Evolutionary conservation across 2,797 vertebrate species (phyloP).

Genomic region (Sebastes iracundus): DNA sequence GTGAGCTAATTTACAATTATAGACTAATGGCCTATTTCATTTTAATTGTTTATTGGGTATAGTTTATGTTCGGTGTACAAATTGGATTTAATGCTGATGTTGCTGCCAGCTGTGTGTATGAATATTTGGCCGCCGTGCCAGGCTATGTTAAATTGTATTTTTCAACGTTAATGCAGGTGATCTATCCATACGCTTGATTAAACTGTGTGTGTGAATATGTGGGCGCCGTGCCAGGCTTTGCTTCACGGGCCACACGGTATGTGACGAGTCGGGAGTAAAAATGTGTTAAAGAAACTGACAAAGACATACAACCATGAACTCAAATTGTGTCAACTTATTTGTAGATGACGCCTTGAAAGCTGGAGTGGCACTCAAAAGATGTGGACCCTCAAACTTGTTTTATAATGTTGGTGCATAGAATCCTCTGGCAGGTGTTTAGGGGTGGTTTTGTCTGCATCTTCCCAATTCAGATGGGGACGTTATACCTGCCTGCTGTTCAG

Average conservation of each 20-base stretch:
- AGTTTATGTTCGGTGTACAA: too few relatives aligned
- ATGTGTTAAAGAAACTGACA: not conserved
- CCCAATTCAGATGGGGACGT: constrained; percentile 15
- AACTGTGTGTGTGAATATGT: too few relatives aligned
- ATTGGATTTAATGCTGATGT: too few relatives aligned
- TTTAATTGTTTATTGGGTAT: too few relatives aligned
- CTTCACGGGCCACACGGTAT: rapidly evolving
- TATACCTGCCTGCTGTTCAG: constrained; percentile 41
- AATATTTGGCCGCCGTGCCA: too few relatives aligned
- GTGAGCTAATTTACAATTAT: too few relatives aligned
- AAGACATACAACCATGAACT: not conserved
- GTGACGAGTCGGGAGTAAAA: not conserved
- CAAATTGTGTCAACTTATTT: not conserved
- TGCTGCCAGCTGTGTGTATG: too few relatives aligned
- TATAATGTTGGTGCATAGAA: not conserved
- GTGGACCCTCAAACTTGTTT: not conserved
- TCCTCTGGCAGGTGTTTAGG: constrained; percentile 28
- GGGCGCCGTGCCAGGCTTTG: too few relatives aligned
- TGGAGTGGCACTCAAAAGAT: not conserved
- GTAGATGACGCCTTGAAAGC: not conserved
- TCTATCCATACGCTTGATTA: too few relatives aligned
- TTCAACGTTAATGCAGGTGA: too few relatives aligned
- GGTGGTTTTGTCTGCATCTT: constrained; percentile 4
- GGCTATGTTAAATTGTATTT: too few relatives aligned
- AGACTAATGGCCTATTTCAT: too few relatives aligned